Conservation (phyloP, 2,797 vertebrate genomes). For the Smutsia gigantea region DNA sequence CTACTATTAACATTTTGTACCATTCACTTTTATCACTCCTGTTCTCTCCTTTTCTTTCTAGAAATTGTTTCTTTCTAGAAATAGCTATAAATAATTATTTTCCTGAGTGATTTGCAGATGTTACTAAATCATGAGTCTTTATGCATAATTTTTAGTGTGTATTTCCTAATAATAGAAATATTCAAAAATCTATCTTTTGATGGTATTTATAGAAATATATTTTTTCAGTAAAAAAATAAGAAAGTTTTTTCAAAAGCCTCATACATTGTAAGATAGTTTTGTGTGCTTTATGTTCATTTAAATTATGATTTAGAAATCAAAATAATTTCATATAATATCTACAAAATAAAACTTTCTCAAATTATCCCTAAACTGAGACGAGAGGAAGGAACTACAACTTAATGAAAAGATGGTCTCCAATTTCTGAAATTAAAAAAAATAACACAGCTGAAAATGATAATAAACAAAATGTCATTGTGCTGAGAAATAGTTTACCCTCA, state of each 20-base stretch:
- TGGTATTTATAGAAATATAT: constrained; percentile 77
- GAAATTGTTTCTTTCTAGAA: not conserved
- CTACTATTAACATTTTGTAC: not conserved
- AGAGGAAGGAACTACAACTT: not conserved
- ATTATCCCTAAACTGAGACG: constrained; percentile 25
- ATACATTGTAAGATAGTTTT: constrained; percentile 66
- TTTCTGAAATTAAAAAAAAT: constrained; percentile 74
- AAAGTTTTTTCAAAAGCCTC: constrained; percentile 72
- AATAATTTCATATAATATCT: constrained; percentile 59
- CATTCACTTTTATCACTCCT: not conserved
- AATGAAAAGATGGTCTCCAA: constrained; percentile 71
- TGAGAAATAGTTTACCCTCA: constrained; percentile 77
- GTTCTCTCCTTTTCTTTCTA: not conserved
- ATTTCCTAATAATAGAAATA: not conserved
- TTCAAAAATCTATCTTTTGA: constrained; percentile 43
- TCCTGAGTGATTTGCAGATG: not conserved
- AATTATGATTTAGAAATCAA: constrained; percentile 72
- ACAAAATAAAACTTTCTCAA: constrained; percentile 71
- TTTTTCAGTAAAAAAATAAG: constrained; percentile 80
- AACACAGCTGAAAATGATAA: constrained; percentile 74
- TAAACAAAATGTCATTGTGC: constrained; percentile 79
- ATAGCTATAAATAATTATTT: not conserved
- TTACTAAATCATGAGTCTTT: not conserved
- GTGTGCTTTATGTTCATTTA: constrained; percentile 66
- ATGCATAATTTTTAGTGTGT: not conserved